Conservation (phyloP, 2,797 vertebrate species). For the Channa striata region DNA sequence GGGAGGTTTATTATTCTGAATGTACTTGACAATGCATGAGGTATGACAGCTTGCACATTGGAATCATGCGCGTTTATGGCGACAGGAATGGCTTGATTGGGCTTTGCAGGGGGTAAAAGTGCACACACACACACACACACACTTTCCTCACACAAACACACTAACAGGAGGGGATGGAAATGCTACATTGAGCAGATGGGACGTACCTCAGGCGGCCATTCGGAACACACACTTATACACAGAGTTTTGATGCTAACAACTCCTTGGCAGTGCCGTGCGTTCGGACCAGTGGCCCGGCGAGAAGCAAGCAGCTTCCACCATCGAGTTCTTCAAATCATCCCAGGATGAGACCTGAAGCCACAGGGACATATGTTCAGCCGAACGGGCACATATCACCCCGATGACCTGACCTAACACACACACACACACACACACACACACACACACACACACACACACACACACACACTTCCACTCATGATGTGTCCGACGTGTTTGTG, state of each 20-base stretch:
- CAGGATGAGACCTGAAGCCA: constrained; percentile 58
- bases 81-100: constrained; percentile 56
- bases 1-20: constrained; percentile 18
- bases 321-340: constrained; percentile 46
- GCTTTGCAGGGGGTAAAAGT: constrained; percentile 27
- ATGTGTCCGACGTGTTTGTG: neutral
- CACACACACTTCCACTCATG: constrained; percentile 42
- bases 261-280: constrained; percentile 23
- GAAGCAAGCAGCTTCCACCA: constrained; percentile 39
- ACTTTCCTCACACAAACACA: constrained; percentile 37
- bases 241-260: constrained; percentile 20
- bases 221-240: constrained; percentile 51
- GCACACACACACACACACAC: neutral
- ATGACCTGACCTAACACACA: constrained; percentile 42
- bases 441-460: too few relatives aligned
- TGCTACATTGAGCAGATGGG: constrained; percentile 77
- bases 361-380: constrained; percentile 67
- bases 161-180: constrained; percentile 56
- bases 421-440: too few relatives aligned
- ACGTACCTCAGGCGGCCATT: constrained; percentile 69
- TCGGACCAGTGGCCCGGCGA: constrained; percentile 32
- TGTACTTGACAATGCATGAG: constrained; percentile 53
- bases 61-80: constrained; percentile 54
- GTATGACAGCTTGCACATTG: constrained; percentile 54
- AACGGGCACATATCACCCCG: constrained; percentile 32